These are phyloP conservation scores for Gymnogyps californianus DNA, from an alignment of 2,113 vertebrate species.

Conservation along the genomic window DNA sequence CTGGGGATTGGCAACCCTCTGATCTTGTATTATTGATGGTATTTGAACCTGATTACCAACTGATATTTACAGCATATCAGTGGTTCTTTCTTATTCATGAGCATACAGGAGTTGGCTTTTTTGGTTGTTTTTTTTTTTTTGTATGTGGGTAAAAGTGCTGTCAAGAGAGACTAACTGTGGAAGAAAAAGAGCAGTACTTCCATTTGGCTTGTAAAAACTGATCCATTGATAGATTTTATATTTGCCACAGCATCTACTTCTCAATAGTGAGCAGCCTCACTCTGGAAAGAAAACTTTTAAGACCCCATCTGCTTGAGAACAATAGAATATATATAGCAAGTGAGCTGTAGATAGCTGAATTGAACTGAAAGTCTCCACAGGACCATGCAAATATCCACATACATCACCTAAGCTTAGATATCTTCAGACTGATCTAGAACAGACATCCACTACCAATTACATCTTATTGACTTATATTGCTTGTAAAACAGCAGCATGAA, in stretches of 20 bases:
- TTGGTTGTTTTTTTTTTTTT: too few relatives aligned
- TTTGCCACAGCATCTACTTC: background rate
- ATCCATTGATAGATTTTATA: background rate
- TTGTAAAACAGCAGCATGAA: background rate
- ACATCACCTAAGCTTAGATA: background rate
- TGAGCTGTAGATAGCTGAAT: background rate
- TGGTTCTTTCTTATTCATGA: background rate
- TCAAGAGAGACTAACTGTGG: background rate
- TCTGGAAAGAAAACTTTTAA: background rate
- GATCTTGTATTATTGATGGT: background rate
- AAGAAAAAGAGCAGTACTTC: background rate
- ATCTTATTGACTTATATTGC: background rate
- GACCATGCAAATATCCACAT: too few relatives aligned
- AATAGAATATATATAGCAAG: background rate
- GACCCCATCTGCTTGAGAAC: background rate
- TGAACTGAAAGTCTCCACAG: background rate
- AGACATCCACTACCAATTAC: background rate
- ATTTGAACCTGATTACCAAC: background rate
- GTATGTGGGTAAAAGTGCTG: background rate
- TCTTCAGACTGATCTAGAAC: background rate
- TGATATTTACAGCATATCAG: background rate
- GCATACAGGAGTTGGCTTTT: fast-evolving
- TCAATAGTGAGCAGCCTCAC: background rate
- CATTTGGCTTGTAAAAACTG: background rate
- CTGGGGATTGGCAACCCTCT: background rate